Conservation (phyloP, 2,888 invertebrate species). For the Dorcus hopei region DNA sequence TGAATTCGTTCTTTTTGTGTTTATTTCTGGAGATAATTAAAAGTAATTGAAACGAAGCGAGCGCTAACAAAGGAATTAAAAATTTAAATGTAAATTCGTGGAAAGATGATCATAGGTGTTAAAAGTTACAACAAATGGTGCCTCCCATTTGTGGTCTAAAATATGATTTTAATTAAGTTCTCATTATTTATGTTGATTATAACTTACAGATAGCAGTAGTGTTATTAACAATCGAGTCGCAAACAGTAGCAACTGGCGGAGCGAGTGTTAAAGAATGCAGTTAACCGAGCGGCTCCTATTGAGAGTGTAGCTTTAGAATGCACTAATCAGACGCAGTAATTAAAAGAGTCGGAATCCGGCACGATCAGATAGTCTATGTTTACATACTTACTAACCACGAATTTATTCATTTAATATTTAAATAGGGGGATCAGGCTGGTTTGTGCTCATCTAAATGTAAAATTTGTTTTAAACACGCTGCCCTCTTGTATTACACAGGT, state of each 20-base stretch:
- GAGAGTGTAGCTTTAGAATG: slow-evolving; percentile 25
- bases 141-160: slow-evolving; percentile 20
- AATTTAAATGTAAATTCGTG: background rate
- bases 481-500: slow-evolving; percentile 25
- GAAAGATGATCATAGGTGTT: background rate
- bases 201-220: slow-evolving; percentile 24
- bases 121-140: background rate
- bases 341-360: slow-evolving; percentile 38
- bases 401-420: slow-evolving; percentile 31
- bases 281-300: slow-evolving; percentile 23
- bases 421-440: slow-evolving; percentile 21
- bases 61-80: background rate
- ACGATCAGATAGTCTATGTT: slow-evolving; percentile 23
- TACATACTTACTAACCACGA: slow-evolving; percentile 10
- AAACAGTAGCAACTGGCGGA: slow-evolving; percentile 35
- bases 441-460: slow-evolving; percentile 24
- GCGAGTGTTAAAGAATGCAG: slow-evolving; percentile 32
- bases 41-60: background rate
- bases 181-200: slow-evolving; percentile 41
- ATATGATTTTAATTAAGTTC: slow-evolving; percentile 41
- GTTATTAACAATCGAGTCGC: slow-evolving; percentile 14
- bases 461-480: slow-evolving; percentile 23
- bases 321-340: slow-evolving; percentile 31
- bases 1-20: too few relatives aligned
- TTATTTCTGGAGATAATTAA: background rate